These are phyloP conservation scores for Dolichopus griseipennis DNA, from an alignment of 2,888 invertebrate species.

Conservation along the genomic window DNA sequence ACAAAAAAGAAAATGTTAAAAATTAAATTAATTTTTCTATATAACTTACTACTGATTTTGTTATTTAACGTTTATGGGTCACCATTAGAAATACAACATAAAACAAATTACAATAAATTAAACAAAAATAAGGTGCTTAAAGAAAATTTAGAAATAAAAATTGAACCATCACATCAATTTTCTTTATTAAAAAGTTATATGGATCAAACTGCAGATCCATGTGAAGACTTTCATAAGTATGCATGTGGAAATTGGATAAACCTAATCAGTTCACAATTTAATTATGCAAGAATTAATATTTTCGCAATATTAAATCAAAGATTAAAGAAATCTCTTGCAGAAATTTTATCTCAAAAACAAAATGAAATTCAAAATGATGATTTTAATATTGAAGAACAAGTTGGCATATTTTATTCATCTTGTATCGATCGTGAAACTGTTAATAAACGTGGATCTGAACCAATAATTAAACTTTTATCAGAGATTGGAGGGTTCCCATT, in stretches of 20 bases:
- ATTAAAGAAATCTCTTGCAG: conserved; percentile 19
- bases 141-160: conserved; percentile 14
- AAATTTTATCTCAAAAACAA: conserved; percentile 12
- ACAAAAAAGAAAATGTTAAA: too few relatives aligned
- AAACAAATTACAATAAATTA: too few relatives aligned
- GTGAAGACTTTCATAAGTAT: conserved; percentile 24
- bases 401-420: conserved; percentile 18
- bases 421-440: conserved; percentile 19
- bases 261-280: conserved; percentile 20
- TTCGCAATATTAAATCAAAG: conserved; percentile 20
- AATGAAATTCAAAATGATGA: conserved; percentile 9
- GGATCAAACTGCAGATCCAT: conserved; percentile 20
- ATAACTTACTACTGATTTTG: too few relatives aligned
- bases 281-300: conserved; percentile 19
- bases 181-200: conserved; percentile 21
- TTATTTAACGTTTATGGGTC: too few relatives aligned
- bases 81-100: too few relatives aligned
- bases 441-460: conserved; percentile 19
- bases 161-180: conserved; percentile 19
- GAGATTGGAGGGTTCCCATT: conserved; percentile 22
- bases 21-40: too few relatives aligned
- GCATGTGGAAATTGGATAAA: conserved; percentile 23
- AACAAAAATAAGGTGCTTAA: background rate
- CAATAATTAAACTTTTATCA: conserved; percentile 21
- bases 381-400: conserved; percentile 21